These are phyloP conservation scores for Pristionchus fissidentatus DNA, from an alignment of 2,888 invertebrate genomes.

Conservation along the genomic window DNA sequence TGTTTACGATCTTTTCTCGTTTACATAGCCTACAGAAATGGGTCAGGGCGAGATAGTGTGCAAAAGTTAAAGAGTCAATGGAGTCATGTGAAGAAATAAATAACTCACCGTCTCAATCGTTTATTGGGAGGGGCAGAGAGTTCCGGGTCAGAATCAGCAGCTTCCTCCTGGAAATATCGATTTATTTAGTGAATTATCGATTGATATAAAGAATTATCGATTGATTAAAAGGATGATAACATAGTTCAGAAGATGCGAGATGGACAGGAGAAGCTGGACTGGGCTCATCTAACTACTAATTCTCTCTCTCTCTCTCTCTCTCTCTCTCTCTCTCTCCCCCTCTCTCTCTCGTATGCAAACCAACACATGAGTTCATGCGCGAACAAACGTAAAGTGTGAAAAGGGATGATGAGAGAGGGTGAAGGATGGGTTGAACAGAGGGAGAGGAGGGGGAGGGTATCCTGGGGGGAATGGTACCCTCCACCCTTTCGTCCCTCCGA, in stretches of 20 bases:
- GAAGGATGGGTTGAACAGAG: too few relatives aligned
- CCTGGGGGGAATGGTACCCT: not conserved
- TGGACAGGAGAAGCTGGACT: not conserved
- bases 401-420: not conserved
- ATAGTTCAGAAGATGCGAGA: not conserved
- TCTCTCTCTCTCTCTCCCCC: not conserved
- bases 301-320: not conserved
- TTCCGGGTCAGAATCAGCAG: constrained; percentile 21
- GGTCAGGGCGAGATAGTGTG: too few relatives aligned
- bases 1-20: too few relatives aligned
- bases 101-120: not conserved
- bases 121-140: constrained; percentile 17
- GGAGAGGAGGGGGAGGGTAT: not conserved
- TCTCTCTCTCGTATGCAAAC: constrained; percentile 22
- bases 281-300: too few relatives aligned
- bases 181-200: too few relatives aligned
- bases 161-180: not conserved
- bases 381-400: not conserved
- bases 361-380: constrained; percentile 15
- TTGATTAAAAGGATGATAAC: too few relatives aligned
- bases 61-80: too few relatives aligned
- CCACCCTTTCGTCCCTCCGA: too few relatives aligned
- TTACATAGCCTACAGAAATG: too few relatives aligned
- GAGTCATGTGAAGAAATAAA: not conserved
- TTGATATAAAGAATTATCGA: too few relatives aligned